Evolutionary conservation across 2,797 vertebrate species (phyloP), one percentile per base, ranked within the genome.

Genomic region (Trichosurus vulpecula): DNA sequence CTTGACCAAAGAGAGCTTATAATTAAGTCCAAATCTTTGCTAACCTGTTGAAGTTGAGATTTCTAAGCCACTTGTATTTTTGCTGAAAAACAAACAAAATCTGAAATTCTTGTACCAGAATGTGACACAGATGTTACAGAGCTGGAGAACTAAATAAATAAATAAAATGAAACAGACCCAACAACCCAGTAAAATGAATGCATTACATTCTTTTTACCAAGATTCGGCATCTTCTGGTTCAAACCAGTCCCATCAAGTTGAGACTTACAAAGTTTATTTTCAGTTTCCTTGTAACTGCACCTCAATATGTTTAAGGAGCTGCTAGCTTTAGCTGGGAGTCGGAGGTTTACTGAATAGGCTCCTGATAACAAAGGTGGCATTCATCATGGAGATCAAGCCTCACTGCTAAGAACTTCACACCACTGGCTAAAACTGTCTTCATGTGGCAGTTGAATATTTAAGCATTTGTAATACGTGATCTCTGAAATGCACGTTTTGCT

Each of bases 401-500:
- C 93, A 92, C 41, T 52, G 91, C 6, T 91, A 47, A 95, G 94
- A 93, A 87, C 22, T 87, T 87, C 41, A 87, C 41, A 47, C 41
- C 22, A 27, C 22, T 47, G 9, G 29, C 6, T 61, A 57, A 94
- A 94, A 92, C 31, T 74, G 35, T 54, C 53, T 95, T 74, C 35
- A 35, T 55, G 47, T 27, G 91, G 61, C 22, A 94, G 92, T 56
- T 14, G 90, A 52, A 94, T 95, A 94, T 29, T 95, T 97, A 91
- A 92, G 91, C 2, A 55, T 96, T 96, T 96, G 93, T 0, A 96
- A 92, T 87, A 96, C 94, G 0, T 96, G 93, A 47, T 54, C 53
- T 94, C 92, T 92, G 41, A 95, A 93, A 96, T 74, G 92, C 11
- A 95, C 96, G 81, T 93, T 87, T 66, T 30, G 91, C 61, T 52